These are phyloP conservation scores for Gopherus flavomarginatus DNA, from an alignment of 2,113 vertebrate genomes.

Conservation along the genomic window DNA sequence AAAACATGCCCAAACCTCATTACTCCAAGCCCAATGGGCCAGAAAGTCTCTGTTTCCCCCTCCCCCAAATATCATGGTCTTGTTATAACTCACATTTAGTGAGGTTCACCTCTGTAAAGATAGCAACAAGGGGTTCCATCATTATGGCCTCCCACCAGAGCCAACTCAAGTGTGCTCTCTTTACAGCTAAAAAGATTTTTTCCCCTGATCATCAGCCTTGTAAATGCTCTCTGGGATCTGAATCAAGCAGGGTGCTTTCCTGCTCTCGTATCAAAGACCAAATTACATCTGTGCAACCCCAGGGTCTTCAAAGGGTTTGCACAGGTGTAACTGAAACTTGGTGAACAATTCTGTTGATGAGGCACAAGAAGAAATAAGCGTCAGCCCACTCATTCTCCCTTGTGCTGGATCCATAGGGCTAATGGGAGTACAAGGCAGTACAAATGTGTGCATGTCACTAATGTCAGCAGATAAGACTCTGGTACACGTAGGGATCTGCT, in stretches of 20 bases:
- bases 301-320: conserved; percentile 26
- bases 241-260: conserved; percentile 8
- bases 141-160: not conserved
- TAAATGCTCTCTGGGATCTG: not conserved
- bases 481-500: rapidly evolving
- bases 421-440: not conserved
- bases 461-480: rapidly evolving
- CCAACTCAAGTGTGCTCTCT: not conserved
- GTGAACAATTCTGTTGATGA: not conserved
- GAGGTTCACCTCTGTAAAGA: not conserved
- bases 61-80: not conserved
- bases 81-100: not conserved
- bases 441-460: not conserved
- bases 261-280: not conserved
- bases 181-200: not conserved
- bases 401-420: not conserved
- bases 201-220: conserved; percentile 6
- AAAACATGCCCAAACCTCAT: not conserved
- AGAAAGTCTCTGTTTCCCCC: not conserved
- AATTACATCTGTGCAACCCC: not conserved
- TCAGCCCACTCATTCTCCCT: not conserved
- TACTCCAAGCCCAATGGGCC: not conserved
- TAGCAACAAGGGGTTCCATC: not conserved
- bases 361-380: not conserved
- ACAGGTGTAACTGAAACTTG: not conserved